Conservation (phyloP, 2,888 invertebrate species). For the Anorthoa munda region DNA sequence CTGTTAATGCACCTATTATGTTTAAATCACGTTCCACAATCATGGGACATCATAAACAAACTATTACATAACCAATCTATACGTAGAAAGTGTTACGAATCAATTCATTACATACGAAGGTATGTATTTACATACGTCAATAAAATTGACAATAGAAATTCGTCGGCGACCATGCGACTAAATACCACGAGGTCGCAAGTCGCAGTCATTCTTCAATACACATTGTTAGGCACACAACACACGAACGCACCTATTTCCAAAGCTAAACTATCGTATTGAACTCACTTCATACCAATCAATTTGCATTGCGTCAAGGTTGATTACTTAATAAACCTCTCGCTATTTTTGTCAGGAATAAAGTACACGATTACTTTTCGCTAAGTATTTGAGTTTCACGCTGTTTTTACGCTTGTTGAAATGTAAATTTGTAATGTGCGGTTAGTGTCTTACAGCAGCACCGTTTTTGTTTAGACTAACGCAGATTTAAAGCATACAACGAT, state of each 20-base stretch:
- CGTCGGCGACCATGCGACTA: constrained; percentile 38
- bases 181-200: constrained; percentile 65
- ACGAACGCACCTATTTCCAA: constrained; percentile 56
- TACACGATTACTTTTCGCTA: constrained; percentile 38
- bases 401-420: constrained; percentile 46
- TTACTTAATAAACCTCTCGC: constrained; percentile 63
- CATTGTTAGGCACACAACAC: constrained; percentile 57
- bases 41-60: constrained; percentile 48
- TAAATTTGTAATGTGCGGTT: constrained; percentile 49
- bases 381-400: constrained; percentile 37
- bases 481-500: constrained; percentile 57
- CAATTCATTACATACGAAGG: constrained; percentile 51
- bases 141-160: constrained; percentile 64
- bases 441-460: constrained; percentile 54
- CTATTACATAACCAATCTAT: constrained; percentile 47
- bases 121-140: constrained; percentile 40
- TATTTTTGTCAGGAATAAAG: constrained; percentile 53
- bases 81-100: constrained; percentile 61
- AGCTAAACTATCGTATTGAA: constrained; percentile 66
- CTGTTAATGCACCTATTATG: constrained; percentile 16
- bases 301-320: constrained; percentile 76
- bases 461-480: constrained; percentile 54
- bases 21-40: constrained; percentile 13
- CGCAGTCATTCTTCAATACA: constrained; percentile 60
- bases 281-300: constrained; percentile 66